Evolutionary conservation across 2,797 vertebrate species (phyloP).

Genomic region (Setipinna tenuifilis): DNA sequence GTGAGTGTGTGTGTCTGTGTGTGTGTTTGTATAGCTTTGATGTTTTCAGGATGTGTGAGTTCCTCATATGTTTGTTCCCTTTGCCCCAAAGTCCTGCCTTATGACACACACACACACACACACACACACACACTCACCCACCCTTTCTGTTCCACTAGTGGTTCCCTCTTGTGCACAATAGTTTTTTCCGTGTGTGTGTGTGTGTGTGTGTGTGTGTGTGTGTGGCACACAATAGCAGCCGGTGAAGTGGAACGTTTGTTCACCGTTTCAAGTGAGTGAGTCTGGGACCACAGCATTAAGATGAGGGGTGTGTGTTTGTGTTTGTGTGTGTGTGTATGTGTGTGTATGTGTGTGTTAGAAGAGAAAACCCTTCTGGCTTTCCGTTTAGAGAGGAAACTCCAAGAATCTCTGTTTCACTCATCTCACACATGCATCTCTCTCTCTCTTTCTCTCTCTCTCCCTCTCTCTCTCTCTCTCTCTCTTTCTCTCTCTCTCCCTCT

Average conservation of each 20-base stretch:
- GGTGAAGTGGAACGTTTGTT: slow-evolving; percentile 83
- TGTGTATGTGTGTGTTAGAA: slow-evolving; percentile 16
- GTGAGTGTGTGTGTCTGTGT: slow-evolving; percentile 47
- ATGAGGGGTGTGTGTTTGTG: background rate
- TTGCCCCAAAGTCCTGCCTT: slow-evolving; percentile 41
- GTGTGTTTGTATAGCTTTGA: slow-evolving; percentile 52
- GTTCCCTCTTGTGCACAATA: background rate
- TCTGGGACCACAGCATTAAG: slow-evolving; percentile 21
- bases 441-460: no score
- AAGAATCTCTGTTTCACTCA: no score
- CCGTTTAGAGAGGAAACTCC: no score
- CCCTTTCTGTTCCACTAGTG: slow-evolving; percentile 40
- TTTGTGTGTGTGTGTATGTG: background rate
- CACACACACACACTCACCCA: background rate
- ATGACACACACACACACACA: slow-evolving; percentile 6
- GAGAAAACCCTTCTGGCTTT: no score
- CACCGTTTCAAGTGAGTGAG: slow-evolving; percentile 82
- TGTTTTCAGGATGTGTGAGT: slow-evolving; percentile 61
- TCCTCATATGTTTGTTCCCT: background rate
- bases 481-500: background rate
- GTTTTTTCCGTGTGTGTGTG: background rate
- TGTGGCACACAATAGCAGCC: slow-evolving; percentile 80
- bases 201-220: slow-evolving; percentile 41
- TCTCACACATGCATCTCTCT: slow-evolving; percentile 52
- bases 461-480: no score